Evolutionary conservation across 2,113 vertebrate genomes (phyloP).

Genomic region (Ahaetulla prasina): DNA sequence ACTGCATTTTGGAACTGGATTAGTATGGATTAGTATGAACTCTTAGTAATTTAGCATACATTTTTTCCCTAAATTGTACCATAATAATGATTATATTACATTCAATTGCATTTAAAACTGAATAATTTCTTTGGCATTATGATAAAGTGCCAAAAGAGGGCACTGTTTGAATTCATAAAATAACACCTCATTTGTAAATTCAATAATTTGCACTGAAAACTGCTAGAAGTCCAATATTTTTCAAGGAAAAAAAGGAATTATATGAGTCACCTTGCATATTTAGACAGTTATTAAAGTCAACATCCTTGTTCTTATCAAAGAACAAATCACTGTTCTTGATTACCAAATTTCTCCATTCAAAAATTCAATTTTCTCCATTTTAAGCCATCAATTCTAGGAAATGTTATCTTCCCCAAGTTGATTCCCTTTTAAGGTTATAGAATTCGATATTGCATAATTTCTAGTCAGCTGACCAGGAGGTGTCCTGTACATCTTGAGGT

Average conservation of each 20-base stretch:
- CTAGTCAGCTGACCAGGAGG: neutral
- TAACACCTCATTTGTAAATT: neutral
- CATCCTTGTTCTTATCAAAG: neutral
- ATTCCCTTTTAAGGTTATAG: neutral
- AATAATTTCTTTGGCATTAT: neutral
- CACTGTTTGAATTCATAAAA: neutral
- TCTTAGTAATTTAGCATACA: neutral
- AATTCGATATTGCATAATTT: neutral
- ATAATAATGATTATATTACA: neutral
- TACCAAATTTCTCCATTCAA: neutral
- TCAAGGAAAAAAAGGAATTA: neutral
- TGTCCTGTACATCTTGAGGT: neutral
- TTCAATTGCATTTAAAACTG: neutral
- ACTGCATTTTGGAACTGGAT: neutral
- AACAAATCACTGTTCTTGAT: neutral
- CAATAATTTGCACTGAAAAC: neutral
- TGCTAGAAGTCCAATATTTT: neutral
- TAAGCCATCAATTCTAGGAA: neutral
- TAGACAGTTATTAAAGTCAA: neutral
- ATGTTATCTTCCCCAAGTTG: neutral
- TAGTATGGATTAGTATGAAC: neutral
- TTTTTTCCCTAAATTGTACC: neutral
- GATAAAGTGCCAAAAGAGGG: slow-evolving; percentile 54
- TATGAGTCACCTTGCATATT: neutral
- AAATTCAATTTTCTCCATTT: neutral